Conservation (phyloP, 1,140 invertebrate species). For the Neotoxoptera formosana region DNA sequence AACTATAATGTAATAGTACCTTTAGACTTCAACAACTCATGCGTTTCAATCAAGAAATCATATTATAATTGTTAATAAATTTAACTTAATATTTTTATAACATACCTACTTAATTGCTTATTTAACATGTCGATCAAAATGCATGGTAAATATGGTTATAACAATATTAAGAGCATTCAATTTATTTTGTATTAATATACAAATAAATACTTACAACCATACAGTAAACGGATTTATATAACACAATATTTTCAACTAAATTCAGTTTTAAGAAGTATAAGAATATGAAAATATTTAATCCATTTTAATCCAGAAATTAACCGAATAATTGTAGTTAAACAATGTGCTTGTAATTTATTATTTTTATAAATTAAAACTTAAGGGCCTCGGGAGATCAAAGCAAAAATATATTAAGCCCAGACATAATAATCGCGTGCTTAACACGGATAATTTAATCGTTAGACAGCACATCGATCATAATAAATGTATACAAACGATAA, state of each 20-base stretch:
- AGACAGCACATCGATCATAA: conserved; percentile 29
- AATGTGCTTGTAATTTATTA: background rate
- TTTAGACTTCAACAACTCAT: background rate
- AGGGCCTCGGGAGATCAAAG: background rate
- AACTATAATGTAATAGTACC: background rate
- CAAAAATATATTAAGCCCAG: background rate
- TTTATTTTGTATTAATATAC: background rate
- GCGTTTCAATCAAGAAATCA: background rate
- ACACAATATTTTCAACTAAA: background rate
- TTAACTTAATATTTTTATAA: background rate
- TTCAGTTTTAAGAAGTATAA: background rate
- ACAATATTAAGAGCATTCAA: background rate
- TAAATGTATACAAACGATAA: background rate
- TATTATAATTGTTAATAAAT: background rate
- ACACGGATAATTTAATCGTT: background rate
- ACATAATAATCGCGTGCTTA: background rate
- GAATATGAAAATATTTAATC: background rate
- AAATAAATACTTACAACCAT: background rate
- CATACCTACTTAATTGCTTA: background rate
- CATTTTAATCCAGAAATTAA: background rate
- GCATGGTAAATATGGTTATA: background rate
- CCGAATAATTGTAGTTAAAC: background rate
- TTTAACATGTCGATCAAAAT: background rate
- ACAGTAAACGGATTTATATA: background rate
- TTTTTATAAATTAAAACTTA: background rate